Evolutionary conservation across 2,888 invertebrate genomes (phyloP).

Genomic region (Taphrorychus bicolor): DNA sequence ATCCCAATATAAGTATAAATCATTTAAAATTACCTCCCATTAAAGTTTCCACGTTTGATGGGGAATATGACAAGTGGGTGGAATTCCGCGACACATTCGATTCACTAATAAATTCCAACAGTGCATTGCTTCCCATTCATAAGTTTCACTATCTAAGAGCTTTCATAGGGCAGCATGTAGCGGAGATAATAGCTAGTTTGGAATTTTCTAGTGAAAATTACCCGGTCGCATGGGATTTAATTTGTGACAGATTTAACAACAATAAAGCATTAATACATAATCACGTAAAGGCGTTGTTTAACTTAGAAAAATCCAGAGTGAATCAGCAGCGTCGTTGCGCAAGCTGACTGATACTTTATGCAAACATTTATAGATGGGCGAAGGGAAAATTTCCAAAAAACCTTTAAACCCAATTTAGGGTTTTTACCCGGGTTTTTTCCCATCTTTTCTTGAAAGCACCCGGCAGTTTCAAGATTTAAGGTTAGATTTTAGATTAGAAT

Average conservation of each 20-base stretch:
- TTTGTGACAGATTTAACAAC: conserved; percentile 24
- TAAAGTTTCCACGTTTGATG: conserved; percentile 18
- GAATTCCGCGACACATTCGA: conserved; percentile 25
- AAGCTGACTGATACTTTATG: background rate
- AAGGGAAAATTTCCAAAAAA: no score
- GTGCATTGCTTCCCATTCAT: conserved; percentile 3
- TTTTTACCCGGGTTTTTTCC: no score
- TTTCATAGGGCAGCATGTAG: conserved; percentile 13
- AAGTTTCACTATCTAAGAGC: no score
- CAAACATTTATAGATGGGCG: conserved; percentile 2
- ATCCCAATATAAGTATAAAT: background rate
- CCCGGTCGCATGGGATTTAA: conserved; percentile 22
- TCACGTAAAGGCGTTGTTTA: no score
- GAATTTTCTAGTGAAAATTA: conserved; percentile 19
- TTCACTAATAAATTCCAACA: conserved; percentile 32
- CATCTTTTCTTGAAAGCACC: no score
- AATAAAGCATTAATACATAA: background rate
- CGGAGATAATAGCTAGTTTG: conserved; percentile 15
- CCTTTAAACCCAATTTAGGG: no score
- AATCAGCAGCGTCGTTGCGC: background rate
- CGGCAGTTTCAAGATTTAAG: no score
- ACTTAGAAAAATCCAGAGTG: no score
- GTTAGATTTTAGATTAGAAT: no score
- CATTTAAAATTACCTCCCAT: conserved; percentile 5
- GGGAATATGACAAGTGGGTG: no score